Base-by-base conservation (phyloP, 2,113 vertebrate genomes). In the Anhinga rufa region DNA sequence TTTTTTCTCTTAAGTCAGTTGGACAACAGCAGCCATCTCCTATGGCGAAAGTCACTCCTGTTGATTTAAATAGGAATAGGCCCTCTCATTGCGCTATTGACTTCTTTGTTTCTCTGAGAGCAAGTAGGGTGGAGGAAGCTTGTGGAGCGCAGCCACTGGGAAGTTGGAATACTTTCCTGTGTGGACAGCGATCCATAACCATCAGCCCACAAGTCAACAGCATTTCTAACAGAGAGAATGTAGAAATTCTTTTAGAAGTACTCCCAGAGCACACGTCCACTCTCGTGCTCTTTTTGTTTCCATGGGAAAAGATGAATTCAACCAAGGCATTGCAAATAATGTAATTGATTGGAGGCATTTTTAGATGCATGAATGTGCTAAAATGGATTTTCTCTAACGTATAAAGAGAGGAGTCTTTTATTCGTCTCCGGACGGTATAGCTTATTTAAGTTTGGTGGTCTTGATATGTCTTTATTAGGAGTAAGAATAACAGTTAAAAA, bases 21-120 rank as follows among this genome's bases (percentile, higher is more conserved):
- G 93, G 84, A 6, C 75, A 85, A 19, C 82, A 86, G 92, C 90
- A 88, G 51, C 78, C 81, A 91, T 79, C 74, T 96, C 42, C 86
- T 34, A 24, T 65, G 78, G 91, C 91, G 89, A 52, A 52, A 91
- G 91, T 69, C 49, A 1, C 82, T 90, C 72, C 55, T 85, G 89
- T 72, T 82, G 70, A 36, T 89, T 93, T 93, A 70, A 86, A 61
- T 40, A 66, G 85, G 76, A 90, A 8, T 44, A 52, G 54, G 79
- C 71, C 90, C 49, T 96, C 1, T 1, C 28, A 71, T 80, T 2
- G 6, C 6, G 17, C 52, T 60, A 3, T 75, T 90, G 95, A 54
- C 76, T 95, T 92, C 72, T 96, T 97, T 94, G 91, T 97, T 84
- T 92, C 80, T 36, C 70, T 2, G 49, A 48, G 91, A 84, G 90